Conservation (phyloP, 2,888 invertebrate genomes). For the Rhingia rostrata region DNA sequence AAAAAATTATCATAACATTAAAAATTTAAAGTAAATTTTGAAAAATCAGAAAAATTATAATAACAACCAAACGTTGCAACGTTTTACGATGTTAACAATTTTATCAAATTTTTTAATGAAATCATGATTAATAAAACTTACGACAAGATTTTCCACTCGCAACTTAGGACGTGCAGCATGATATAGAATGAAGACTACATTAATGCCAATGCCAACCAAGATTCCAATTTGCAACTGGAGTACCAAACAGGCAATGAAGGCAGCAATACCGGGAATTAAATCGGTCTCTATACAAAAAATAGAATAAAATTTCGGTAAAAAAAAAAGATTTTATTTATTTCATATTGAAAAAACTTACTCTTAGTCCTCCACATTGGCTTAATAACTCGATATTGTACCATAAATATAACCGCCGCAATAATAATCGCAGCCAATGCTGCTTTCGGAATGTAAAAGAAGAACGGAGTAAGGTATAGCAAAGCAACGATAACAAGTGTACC, state of each 20-base stretch:
- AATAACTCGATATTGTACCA: slow-evolving; percentile 94
- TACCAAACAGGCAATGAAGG: slow-evolving; percentile 92
- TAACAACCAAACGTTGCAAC: too few species aligned
- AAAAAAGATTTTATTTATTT: neutral
- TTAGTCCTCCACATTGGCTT: slow-evolving; percentile 95
- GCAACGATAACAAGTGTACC: slow-evolving; percentile 92
- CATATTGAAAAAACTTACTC: slow-evolving; percentile 85
- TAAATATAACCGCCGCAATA: slow-evolving; percentile 95
- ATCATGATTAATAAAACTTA: slow-evolving; percentile 81
- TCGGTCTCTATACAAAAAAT: slow-evolving; percentile 89
- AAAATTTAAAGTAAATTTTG: too few species aligned
- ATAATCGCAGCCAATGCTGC: slow-evolving; percentile 94
- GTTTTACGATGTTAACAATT: too few species aligned
- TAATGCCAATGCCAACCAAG: slow-evolving; percentile 91
- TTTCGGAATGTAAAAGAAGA: slow-evolving; percentile 94
- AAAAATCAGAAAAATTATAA: too few species aligned
- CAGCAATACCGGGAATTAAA: slow-evolving; percentile 91
- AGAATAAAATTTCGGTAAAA: neutral
- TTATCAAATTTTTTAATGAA: too few species aligned
- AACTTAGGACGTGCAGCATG: slow-evolving; percentile 94
- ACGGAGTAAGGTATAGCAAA: slow-evolving; percentile 93
- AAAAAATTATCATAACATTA: too few species aligned
- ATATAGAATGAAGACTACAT: slow-evolving; percentile 92
- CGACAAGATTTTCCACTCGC: slow-evolving; percentile 89
- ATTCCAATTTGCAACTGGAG: slow-evolving; percentile 94